Evolutionary conservation across 2,797 vertebrate species (phyloP).

Genomic region (Lophius americanus): DNA sequence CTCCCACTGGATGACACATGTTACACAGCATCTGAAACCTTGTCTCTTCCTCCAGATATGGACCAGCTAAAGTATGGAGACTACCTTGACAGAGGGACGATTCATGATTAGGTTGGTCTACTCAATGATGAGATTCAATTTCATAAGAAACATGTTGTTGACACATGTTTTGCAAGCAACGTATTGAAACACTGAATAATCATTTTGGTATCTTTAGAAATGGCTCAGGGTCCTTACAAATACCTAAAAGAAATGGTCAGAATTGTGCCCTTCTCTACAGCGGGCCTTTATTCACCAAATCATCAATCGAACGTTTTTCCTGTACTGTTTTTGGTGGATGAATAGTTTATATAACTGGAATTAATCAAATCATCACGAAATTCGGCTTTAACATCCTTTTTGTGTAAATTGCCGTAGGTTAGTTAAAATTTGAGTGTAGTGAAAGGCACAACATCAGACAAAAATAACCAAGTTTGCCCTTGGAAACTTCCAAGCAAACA

Average conservation of each 20-base stretch:
- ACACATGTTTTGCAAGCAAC: too few species aligned
- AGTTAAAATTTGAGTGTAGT: neutral
- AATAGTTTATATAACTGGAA: too few species aligned
- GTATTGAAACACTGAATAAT: too few species aligned
- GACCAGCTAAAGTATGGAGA: neutral
- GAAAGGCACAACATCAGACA: too few species aligned
- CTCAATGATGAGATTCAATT: neutral
- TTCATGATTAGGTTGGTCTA: neutral
- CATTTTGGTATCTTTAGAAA: too few species aligned
- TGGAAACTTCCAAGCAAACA: neutral
- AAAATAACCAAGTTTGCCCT: neutral
- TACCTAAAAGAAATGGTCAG: neutral
- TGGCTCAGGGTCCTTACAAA: too few species aligned
- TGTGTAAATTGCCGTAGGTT: neutral
- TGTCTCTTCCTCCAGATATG: conserved; percentile 8
- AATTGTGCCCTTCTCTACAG: neutral
- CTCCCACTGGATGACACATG: conserved; percentile 32
- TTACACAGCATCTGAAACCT: conserved; percentile 1
- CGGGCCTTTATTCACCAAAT: too few species aligned
- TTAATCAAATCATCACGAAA: too few species aligned
- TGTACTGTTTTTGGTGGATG: neutral
- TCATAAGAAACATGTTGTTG: neutral
- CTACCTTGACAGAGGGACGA: neutral
- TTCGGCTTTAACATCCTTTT: neutral
- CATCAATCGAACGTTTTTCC: neutral